A percentile compares a stretch with the other conserved stretches of the same genome.
Conservation (phyloP, 2,113 vertebrate genomes). For the Muntiacus muntjak region DNA sequence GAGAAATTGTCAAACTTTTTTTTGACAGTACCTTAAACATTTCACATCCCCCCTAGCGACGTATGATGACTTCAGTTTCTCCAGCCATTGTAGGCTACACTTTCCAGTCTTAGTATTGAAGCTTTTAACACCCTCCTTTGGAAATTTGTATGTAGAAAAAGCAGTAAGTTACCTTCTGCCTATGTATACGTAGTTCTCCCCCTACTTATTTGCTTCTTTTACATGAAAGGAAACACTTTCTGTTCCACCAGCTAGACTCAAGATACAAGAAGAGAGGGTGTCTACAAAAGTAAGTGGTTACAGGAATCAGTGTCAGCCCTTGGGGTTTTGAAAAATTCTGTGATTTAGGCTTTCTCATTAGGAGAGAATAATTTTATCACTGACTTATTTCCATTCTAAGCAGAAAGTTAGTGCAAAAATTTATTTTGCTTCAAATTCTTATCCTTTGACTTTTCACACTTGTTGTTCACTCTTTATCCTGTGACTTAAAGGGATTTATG, state of each 20-base stretch:
- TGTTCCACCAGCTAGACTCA: background rate
- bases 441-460: background rate
- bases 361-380: background rate
- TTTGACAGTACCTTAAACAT: background rate
- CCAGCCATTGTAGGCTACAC: background rate
- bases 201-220: background rate
- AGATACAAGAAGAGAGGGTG: background rate
- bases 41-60: background rate
- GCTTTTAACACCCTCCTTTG: background rate
- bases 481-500: background rate
- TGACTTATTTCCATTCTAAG: background rate
- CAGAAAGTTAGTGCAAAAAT: background rate
- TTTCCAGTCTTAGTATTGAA: background rate
- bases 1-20: background rate
- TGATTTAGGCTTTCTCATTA: background rate
- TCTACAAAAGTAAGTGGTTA: background rate
- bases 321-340: background rate
- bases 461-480: background rate
- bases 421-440: constrained; percentile 15
- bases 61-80: background rate
- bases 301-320: background rate
- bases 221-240: background rate
- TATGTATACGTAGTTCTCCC: background rate
- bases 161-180: background rate
- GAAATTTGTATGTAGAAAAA: background rate